phyloP scores from a whole-genome alignment of 2,797 vertebrate genomes.

The Halcyon chelicuti region DNA sequence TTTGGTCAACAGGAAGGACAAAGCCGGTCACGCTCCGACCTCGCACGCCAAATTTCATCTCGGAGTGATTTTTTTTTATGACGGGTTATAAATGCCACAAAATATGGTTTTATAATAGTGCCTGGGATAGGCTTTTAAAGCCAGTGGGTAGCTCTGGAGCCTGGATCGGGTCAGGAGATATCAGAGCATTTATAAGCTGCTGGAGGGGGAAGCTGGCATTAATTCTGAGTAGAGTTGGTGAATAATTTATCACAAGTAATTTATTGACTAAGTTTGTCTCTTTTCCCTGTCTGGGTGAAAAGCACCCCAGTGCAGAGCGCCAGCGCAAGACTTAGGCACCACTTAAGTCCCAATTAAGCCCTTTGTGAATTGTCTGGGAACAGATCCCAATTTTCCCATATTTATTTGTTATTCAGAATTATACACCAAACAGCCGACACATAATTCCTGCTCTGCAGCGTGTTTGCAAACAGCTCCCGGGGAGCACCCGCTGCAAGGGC shows the following conservation, averaged over 20 bases:
- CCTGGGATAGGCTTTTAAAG: slow-evolving; percentile 11
- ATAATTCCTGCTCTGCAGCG: background rate
- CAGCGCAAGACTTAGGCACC: slow-evolving; percentile 37
- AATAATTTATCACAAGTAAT: slow-evolving; percentile 54
- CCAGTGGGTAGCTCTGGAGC: background rate
- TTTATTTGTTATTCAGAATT: slow-evolving; percentile 46
- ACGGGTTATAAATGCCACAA: background rate
- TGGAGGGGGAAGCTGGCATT: background rate
- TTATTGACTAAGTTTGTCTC: slow-evolving; percentile 26
- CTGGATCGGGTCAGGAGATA: background rate
- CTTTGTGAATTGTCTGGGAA: slow-evolving; percentile 71
- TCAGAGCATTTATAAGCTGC: background rate
- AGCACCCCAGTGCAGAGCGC: background rate
- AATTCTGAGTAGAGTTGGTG: background rate
- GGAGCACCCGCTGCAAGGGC: background rate
- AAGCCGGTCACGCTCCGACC: background rate
- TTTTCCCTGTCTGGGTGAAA: slow-evolving; percentile 3
- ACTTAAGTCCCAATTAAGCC: slow-evolving; percentile 57
- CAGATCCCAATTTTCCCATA: slow-evolving; percentile 37
- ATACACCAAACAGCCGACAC: background rate
- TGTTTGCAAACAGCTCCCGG: slow-evolving; percentile 58
- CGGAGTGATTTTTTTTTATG: background rate
- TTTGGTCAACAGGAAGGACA: background rate
- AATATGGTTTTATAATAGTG: background rate
- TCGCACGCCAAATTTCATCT: background rate